phyloP scores from a whole-genome alignment of 2,113 vertebrate species.

The Lampris incognitus region DNA sequence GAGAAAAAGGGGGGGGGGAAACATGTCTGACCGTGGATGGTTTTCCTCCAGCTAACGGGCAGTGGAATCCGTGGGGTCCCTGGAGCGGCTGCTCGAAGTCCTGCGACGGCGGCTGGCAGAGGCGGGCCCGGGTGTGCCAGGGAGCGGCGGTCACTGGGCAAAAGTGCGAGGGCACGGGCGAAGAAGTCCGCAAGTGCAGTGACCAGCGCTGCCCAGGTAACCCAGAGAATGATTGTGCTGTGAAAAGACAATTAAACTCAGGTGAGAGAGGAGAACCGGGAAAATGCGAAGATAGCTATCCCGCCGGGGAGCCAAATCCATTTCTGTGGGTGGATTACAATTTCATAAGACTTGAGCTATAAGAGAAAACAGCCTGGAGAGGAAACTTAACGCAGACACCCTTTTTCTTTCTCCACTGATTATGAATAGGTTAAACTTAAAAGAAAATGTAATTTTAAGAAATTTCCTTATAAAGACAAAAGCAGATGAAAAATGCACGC shows the following conservation, averaged over 20 bases:
- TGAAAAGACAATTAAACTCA: slow-evolving; percentile 33
- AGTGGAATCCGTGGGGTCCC: slow-evolving; percentile 98
- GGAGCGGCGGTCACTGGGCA: slow-evolving; percentile 90
- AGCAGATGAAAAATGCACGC: not conserved
- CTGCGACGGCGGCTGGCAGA: slow-evolving; percentile 96
- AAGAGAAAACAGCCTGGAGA: slow-evolving; percentile 6
- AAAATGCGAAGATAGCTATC: slow-evolving; percentile 36
- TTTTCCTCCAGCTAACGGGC: slow-evolving; percentile 90
- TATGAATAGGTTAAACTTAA: slow-evolving; percentile 36
- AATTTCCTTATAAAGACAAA: too few species aligned
- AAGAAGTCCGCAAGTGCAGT: slow-evolving; percentile 94
- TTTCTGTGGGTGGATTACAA: slow-evolving; percentile 27
- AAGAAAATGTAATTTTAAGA: too few species aligned
- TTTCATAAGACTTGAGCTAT: slow-evolving; percentile 30
- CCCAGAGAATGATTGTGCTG: slow-evolving; percentile 51
- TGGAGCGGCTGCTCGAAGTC: slow-evolving; percentile 99
- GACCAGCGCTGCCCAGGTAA: slow-evolving; percentile 97
- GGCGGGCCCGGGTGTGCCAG: slow-evolving; percentile 91
- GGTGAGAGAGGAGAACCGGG: not conserved
- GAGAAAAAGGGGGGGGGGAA: not conserved
- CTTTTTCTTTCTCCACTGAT: slow-evolving; percentile 1
- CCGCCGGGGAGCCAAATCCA: slow-evolving; percentile 23
- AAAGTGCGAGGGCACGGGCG: slow-evolving; percentile 91
- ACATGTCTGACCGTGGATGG: slow-evolving; percentile 41
- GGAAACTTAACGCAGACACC: not conserved